Conservation (phyloP, 2,888 invertebrate species). For the Acleris laterana region DNA sequence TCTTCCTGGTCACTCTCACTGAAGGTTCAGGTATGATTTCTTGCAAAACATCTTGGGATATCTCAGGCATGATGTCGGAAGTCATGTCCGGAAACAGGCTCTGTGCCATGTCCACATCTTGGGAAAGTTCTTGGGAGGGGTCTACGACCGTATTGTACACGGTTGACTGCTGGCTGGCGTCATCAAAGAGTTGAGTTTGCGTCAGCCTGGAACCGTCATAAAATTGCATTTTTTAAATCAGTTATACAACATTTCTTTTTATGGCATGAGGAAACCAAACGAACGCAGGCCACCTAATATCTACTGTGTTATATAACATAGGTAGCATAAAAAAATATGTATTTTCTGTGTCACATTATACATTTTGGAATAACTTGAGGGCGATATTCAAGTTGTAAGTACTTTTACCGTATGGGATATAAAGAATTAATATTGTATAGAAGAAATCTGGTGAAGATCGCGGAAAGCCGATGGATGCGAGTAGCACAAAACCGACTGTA, state of each 20-base stretch:
- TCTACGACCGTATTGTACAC: conserved; percentile 40
- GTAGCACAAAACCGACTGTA: no score
- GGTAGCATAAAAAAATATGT: no score
- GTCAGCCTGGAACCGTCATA: conserved; percentile 58
- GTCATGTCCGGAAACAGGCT: conserved; percentile 63
- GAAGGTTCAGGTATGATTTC: conserved; percentile 62
- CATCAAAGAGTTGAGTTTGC: conserved; percentile 50
- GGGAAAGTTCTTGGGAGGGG: conserved; percentile 40
- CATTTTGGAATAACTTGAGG: no score
- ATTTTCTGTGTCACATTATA: no score
- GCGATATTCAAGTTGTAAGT: no score
- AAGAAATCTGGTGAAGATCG: no score
- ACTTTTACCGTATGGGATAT: no score
- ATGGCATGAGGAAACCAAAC: no score
- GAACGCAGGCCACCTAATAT: no score
- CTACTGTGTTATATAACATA: no score
- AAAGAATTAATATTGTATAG: no score
- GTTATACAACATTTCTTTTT: neutral
- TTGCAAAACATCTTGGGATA: conserved; percentile 40
- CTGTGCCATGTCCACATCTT: conserved; percentile 51
- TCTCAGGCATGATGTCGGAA: conserved; percentile 43
- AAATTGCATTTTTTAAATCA: neutral
- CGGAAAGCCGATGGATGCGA: no score
- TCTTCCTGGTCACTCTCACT: conserved; percentile 59
- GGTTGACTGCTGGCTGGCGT: conserved; percentile 44